Evolutionary conservation across 2,113 vertebrate genomes (phyloP).

Genomic region (Regulus satrapa): DNA sequence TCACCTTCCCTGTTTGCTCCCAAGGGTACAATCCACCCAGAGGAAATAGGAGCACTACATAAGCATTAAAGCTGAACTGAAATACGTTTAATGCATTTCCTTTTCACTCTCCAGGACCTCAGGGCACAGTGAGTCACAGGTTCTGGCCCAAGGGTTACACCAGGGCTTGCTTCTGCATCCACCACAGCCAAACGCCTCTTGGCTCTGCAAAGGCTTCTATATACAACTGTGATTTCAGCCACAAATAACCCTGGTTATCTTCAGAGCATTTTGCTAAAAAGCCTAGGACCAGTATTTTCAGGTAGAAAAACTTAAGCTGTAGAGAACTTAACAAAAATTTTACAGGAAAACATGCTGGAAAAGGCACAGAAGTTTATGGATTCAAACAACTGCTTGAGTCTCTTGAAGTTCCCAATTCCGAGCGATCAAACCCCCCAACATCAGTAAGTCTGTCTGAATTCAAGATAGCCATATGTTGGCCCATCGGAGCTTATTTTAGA

Average conservation of each 20-base stretch:
- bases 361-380: background rate
- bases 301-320: background rate
- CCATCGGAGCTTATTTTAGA: background rate
- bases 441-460: background rate
- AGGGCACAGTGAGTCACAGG: background rate
- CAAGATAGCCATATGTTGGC: background rate
- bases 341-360: background rate
- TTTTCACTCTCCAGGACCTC: background rate
- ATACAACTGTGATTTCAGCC: background rate
- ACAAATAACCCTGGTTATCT: background rate
- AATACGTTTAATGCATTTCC: background rate
- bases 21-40: background rate
- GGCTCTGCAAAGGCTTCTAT: background rate
- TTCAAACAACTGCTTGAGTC: background rate
- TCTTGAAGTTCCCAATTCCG: background rate
- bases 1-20: background rate
- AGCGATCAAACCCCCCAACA: background rate
- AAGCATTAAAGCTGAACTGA: background rate
- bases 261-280: background rate
- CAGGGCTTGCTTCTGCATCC: background rate
- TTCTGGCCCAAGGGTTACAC: background rate
- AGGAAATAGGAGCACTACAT: background rate
- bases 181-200: background rate
- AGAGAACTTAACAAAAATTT: background rate
- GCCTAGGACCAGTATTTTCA: background rate